These are phyloP conservation scores for Crypturellus undulatus DNA, from an alignment of 2,113 vertebrate species.

Conservation along the genomic window DNA sequence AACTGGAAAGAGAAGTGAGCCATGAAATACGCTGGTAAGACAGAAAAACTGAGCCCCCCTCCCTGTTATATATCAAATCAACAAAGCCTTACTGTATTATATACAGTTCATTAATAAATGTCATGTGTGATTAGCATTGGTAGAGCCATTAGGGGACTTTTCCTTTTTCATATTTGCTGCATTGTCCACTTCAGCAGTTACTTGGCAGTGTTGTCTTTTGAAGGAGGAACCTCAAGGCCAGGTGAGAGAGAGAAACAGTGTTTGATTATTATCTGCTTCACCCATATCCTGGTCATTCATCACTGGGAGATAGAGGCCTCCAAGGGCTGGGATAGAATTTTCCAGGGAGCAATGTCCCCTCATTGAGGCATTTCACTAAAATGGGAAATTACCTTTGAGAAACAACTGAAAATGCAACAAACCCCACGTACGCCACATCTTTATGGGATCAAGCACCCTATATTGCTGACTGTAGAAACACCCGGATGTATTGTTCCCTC, in stretches of 20 bases:
- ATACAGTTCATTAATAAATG: conserved; percentile 28
- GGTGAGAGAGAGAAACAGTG: background rate
- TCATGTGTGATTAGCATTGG: background rate
- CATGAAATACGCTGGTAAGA: background rate
- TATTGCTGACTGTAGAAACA: background rate
- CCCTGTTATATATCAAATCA: background rate
- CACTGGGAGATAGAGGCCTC: background rate
- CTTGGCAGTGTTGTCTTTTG: background rate
- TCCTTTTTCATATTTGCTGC: background rate
- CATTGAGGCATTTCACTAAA: background rate
- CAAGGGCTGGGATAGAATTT: background rate
- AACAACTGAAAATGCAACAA: background rate
- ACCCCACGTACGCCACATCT: background rate
- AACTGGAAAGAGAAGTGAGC: background rate
- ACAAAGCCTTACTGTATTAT: conserved; percentile 1
- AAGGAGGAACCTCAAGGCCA: background rate
- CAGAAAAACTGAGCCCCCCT: background rate
- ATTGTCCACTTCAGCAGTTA: background rate
- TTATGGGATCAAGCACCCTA: background rate
- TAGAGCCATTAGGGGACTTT: background rate
- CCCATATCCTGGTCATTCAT: background rate
- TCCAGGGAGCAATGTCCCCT: background rate
- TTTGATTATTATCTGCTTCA: background rate
- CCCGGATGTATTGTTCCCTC: fast-evolving
- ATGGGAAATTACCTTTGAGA: background rate